phyloP scores from a whole-genome alignment of 2,113 vertebrate genomes.

The Carettochelys insculpta region DNA sequence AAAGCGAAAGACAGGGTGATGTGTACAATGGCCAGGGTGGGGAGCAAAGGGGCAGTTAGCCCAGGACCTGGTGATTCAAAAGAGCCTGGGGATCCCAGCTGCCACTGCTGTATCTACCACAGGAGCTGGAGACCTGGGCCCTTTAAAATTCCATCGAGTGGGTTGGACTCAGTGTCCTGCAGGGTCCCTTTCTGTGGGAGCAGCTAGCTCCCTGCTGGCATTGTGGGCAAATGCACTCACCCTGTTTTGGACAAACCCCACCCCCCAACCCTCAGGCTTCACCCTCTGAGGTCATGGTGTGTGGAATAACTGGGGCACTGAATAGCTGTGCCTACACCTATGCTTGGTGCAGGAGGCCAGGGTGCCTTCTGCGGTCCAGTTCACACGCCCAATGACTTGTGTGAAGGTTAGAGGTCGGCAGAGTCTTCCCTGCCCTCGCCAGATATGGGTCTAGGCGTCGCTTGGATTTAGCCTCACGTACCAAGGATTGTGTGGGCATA shows the following conservation, averaged over 20 bases:
- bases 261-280: not conserved
- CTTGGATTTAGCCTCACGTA: not conserved
- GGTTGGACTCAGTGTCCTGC: not conserved
- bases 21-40: not conserved
- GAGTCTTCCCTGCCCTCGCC: rapidly evolving
- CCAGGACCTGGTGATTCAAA: too few species aligned
- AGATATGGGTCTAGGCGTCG: not conserved
- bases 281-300: not conserved
- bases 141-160: not conserved
- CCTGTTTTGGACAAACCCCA: not conserved
- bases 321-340: not conserved
- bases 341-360: not conserved
- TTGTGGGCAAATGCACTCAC: not conserved
- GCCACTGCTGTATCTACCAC: too few species aligned
- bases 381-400: not conserved
- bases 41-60: too few species aligned
- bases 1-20: not conserved
- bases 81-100: too few species aligned
- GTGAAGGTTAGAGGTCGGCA: not conserved
- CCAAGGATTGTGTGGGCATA: not conserved
- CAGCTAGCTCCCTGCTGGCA: not conserved
- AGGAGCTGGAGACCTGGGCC: too few species aligned
- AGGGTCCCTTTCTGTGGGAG: not conserved
- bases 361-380: not conserved
- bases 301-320: not conserved